Evolutionary conservation across 2,113 vertebrate species (phyloP).

Genomic region (Lophotis ruficrista): DNA sequence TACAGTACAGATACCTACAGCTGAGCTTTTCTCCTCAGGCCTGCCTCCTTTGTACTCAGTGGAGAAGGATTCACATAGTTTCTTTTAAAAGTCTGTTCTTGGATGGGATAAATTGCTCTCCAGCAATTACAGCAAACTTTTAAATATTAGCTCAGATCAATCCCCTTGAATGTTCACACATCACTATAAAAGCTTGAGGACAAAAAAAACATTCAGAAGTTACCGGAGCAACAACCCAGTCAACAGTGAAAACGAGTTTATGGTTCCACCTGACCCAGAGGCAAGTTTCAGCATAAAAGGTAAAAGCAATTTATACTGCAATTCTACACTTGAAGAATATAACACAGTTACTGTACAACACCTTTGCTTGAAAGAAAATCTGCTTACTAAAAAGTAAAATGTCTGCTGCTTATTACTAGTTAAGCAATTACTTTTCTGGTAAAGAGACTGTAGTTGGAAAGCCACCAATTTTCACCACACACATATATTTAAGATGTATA

Average conservation of each 20-base stretch:
- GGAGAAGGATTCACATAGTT: background rate
- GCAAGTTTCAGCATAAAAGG: background rate
- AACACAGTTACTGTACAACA: background rate
- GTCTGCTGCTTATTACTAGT: background rate
- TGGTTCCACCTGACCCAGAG: background rate
- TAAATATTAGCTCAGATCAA: constrained; percentile 3
- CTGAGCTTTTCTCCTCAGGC: background rate
- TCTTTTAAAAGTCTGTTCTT: background rate
- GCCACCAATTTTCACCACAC: background rate
- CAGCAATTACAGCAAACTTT: background rate
- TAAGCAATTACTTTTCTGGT: background rate
- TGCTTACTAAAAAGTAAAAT: background rate
- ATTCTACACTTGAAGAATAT: background rate
- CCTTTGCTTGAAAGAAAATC: background rate
- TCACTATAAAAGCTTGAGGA: background rate
- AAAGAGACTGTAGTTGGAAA: background rate
- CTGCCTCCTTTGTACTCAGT: background rate
- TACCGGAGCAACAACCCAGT: background rate
- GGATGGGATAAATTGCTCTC: background rate
- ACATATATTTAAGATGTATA: background rate
- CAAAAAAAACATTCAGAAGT: background rate
- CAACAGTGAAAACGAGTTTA: background rate
- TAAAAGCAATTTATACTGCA: background rate
- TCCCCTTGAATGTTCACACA: background rate
- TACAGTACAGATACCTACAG: background rate